A percentile compares a stretch with the other conserved stretches of the same genome.
These are phyloP conservation scores for Carposina sasakii DNA, from an alignment of 1,140 invertebrate genomes.

Conservation along the genomic window DNA sequence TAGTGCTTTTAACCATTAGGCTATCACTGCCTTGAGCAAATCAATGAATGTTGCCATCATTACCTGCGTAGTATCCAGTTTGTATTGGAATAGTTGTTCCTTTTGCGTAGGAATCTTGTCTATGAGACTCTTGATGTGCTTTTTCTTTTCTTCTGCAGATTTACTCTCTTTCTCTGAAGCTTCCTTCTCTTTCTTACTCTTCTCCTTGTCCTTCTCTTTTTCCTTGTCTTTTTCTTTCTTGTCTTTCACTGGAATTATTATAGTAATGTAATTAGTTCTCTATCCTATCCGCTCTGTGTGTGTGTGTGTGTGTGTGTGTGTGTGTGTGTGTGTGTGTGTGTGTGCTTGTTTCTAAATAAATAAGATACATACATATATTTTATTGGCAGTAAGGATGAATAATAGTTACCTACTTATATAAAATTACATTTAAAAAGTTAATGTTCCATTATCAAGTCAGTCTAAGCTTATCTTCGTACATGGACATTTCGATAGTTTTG, in stretches of 20 bases:
- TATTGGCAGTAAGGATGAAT: too few species aligned
- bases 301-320: not conserved
- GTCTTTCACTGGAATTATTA: slow-evolving; percentile 46
- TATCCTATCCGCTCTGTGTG: not conserved
- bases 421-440: too few species aligned
- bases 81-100: slow-evolving; percentile 94
- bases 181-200: slow-evolving; percentile 75
- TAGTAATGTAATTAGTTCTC: too few species aligned
- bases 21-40: too few species aligned
- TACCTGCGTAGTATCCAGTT: slow-evolving; percentile 92
- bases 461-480: too few species aligned
- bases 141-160: slow-evolving; percentile 94
- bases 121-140: slow-evolving; percentile 96
- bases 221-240: slow-evolving; percentile 40
- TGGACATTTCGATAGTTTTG: too few species aligned
- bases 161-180: slow-evolving; percentile 63
- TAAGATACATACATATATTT: too few species aligned
- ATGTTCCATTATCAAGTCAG: too few species aligned
- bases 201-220: slow-evolving; percentile 83
- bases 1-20: too few species aligned
- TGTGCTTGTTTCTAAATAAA: not conserved
- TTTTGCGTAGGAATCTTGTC: slow-evolving; percentile 99
- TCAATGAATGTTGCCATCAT: too few species aligned
- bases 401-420: too few species aligned
- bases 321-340: not conserved